phyloP scores from a whole-genome alignment of 1,140 invertebrate genomes.

The Rhynchophorus ferrugineus region DNA sequence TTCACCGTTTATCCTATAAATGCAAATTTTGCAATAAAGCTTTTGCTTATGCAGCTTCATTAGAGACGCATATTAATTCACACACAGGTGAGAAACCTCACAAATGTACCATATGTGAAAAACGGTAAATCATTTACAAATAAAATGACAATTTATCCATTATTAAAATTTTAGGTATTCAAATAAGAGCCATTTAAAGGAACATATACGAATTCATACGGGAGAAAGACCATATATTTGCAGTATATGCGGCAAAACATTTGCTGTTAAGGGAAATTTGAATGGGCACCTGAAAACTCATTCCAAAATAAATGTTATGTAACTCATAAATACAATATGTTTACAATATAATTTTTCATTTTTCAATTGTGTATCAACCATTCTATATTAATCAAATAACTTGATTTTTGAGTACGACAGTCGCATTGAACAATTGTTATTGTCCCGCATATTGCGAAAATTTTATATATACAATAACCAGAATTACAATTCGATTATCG shows the following conservation, averaged over 20 bases:
- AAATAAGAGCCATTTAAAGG: conserved; percentile 2
- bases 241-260: conserved; percentile 1
- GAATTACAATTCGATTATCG: too few relatives aligned
- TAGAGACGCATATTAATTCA: conserved; percentile 5
- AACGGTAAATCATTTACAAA: conserved; percentile 1
- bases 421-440: too few relatives aligned
- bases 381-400: too few relatives aligned
- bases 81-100: conserved; percentile 5
- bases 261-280: conserved; percentile 1
- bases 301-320: too few relatives aligned
- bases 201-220: conserved; percentile 1
- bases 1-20: conserved; percentile 1
- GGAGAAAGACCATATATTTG: conserved; percentile 1
- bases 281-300: conserved; percentile 1
- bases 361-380: too few relatives aligned
- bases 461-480: too few relatives aligned
- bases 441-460: too few relatives aligned
- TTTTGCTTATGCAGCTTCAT: conserved; percentile 4
- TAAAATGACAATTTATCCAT: not conserved
- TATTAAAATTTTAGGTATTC: conserved; percentile 1
- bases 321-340: too few relatives aligned
- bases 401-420: too few relatives aligned
- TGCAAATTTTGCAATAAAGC: not conserved
- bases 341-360: too few relatives aligned
- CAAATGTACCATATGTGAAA: not conserved